Evolutionary conservation across 2,113 vertebrate genomes (phyloP).

Genomic region (Chlorodrepanis virens): DNA sequence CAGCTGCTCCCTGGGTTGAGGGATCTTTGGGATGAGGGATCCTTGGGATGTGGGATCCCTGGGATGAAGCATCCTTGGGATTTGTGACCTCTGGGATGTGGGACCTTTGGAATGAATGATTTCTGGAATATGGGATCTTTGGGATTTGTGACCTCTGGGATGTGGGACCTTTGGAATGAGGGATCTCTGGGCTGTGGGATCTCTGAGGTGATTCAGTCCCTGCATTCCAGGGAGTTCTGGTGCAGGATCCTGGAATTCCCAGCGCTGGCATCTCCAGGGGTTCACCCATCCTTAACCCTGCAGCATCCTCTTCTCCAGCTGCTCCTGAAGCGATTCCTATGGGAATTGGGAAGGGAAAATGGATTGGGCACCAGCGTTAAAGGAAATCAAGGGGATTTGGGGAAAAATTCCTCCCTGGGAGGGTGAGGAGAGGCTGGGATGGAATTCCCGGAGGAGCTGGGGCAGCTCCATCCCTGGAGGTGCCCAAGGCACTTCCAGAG

Average conservation of each 20-base stretch:
- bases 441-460: background rate
- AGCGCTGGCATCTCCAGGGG: background rate
- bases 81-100: too few species aligned
- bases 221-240: too few species aligned
- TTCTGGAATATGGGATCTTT: too few species aligned
- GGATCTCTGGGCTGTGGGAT: too few species aligned
- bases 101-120: too few species aligned
- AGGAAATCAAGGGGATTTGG: background rate
- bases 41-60: too few species aligned
- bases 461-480: background rate
- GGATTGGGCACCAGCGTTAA: rapidly evolving
- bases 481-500: background rate
- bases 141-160: too few species aligned
- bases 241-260: background rate
- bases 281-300: background rate
- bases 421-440: background rate
- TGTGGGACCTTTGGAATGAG: too few species aligned
- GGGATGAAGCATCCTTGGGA: too few species aligned
- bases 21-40: too few species aligned
- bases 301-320: background rate
- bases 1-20: too few species aligned
- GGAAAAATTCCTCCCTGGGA: background rate
- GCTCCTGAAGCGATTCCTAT: background rate
- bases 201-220: too few species aligned
- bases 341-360: background rate